Base-by-base conservation (phyloP, 2,888 invertebrate genomes). In the Parnassius apollo region DNA sequence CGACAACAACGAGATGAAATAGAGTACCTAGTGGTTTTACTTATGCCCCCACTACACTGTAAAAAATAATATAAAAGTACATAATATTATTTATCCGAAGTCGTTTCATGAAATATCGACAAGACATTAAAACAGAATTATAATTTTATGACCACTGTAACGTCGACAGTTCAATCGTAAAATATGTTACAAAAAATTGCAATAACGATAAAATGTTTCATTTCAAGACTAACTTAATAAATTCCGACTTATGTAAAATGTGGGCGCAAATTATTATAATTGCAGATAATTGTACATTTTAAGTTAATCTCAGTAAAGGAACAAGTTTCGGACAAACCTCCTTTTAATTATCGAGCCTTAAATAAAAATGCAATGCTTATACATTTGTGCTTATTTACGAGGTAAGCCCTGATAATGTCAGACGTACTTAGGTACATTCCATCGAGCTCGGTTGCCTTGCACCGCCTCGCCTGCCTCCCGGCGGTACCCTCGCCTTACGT, bases 401-500 rank as follows among this genome's bases (percentile, higher is more conserved):
- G 49, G 49, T 13, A 49, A 60, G n/a, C 22, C 48, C 13, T 49
- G 49, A 11, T 51, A 45, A 60, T 50, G 58, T 25, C 65, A 56
- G 25, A 42, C 35, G 13, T 48, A 13, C 44, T 9, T 44, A 22
- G 9, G 57, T 11, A 35, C 48, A 35, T 57, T 48, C 57, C 57
- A 48, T 18, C 67, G 70, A 69, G 68, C 71, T 70, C 69, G 63
- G 63, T 62, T 61, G 75, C 76, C 78, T 76, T 71, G 80, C 74
- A 74, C 77, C 67, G 71, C 77, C 75, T 51, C 67, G 71, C 77
- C 75, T 52, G 53, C 42, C 49, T 9, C 59, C 55, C 55, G 51
- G 50, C 65, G 57, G 60, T 60, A 65, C 64, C 62, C 57, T 59
- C 51, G 57, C 59, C 62, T 52, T 57, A 35, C 60, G 54, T 65